Percentiles rank a stretch among this genome's conserved stretches.
phyloP scores from a whole-genome alignment of 2,113 vertebrate genomes.

The Archilochus colubris region DNA sequence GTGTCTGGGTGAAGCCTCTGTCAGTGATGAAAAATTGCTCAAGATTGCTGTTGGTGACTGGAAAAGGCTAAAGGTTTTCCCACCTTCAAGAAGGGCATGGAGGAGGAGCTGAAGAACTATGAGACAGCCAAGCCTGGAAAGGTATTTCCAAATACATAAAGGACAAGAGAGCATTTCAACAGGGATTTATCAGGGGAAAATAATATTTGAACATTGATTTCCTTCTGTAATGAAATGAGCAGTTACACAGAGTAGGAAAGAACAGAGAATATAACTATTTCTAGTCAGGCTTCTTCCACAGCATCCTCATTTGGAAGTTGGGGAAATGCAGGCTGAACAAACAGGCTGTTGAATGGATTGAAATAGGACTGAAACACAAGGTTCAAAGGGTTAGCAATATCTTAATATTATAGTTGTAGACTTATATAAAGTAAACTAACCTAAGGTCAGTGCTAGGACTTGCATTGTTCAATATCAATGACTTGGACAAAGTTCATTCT shows the following conservation, averaged over 20 bases:
- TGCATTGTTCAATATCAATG: background rate
- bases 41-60: background rate
- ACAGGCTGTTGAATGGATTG: background rate
- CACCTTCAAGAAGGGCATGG: fast-evolving
- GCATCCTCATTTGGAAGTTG: background rate
- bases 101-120: background rate
- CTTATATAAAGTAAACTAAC: background rate
- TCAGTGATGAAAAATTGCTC: background rate
- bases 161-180: background rate
- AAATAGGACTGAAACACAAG: background rate
- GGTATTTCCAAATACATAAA: background rate
- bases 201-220: background rate
- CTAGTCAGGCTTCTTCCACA: background rate
- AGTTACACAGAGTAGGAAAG: background rate
- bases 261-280: background rate
- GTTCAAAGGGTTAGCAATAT: background rate
- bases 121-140: background rate
- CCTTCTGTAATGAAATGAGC: background rate
- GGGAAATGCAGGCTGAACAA: background rate
- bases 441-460: background rate
- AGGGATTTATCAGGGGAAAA: background rate
- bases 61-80: background rate
- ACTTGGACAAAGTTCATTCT: background rate
- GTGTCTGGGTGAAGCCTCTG: background rate
- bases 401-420: background rate